Percentiles rank a stretch among this genome's conserved stretches.
phyloP scores from a whole-genome alignment of 2,797 vertebrate species.

The Dromococcyx pavoninus region DNA sequence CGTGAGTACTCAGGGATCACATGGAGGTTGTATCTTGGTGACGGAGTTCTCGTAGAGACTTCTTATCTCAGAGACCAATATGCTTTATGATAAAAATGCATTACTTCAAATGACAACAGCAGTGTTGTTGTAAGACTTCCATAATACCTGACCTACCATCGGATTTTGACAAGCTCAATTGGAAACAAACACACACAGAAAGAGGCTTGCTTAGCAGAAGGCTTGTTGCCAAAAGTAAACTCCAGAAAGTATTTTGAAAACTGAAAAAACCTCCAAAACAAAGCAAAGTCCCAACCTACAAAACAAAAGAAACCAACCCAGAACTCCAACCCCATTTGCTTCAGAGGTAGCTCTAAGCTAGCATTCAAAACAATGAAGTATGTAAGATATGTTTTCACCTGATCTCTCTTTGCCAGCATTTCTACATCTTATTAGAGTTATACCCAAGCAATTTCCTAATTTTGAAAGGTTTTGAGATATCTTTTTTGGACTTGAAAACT shows the following conservation, averaged over 20 bases:
- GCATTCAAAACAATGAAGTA: background rate
- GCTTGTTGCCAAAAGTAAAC: background rate
- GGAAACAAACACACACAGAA: background rate
- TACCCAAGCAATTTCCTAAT: background rate
- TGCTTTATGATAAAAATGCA: background rate
- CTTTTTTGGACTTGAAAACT: background rate
- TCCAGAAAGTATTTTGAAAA: background rate
- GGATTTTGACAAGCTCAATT: background rate
- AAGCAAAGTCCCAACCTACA: background rate
- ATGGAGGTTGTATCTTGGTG: background rate
- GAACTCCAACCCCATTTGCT: background rate
- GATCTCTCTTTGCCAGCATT: background rate
- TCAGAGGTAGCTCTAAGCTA: background rate
- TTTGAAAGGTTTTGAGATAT: background rate
- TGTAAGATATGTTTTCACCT: rapidly evolving
- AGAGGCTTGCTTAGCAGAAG: background rate
- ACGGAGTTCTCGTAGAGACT: background rate
- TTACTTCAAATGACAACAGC: background rate
- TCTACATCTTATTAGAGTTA: background rate
- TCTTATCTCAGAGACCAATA: background rate
- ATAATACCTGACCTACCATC: background rate
- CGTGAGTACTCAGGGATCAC: background rate
- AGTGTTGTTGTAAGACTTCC: background rate
- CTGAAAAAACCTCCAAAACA: background rate
- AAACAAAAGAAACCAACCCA: background rate